Evolutionary conservation across 2,888 invertebrate species (phyloP).

Genomic region (Oscheius onirici): DNA sequence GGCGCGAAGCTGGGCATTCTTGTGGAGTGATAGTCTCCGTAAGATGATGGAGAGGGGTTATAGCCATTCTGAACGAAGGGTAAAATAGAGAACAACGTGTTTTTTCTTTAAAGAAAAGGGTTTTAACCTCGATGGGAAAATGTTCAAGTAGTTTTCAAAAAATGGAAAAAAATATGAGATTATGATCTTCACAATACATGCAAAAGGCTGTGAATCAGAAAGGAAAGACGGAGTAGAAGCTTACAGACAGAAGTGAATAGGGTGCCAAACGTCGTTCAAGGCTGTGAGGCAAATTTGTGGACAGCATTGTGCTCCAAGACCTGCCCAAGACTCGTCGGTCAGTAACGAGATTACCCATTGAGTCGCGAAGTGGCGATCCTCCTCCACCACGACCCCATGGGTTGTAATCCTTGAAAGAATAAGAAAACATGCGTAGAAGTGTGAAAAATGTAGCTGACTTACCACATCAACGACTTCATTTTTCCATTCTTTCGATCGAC

Average conservation of each 20-base stretch:
- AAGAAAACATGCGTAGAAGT: slow-evolving; percentile 5
- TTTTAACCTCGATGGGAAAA: not conserved
- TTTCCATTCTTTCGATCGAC: slow-evolving; percentile 26
- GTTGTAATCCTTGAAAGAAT: slow-evolving; percentile 33
- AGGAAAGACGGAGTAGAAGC: slow-evolving; percentile 19
- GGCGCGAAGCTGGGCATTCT: slow-evolving; percentile 26
- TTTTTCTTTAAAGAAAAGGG: no score
- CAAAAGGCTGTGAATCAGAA: no score
- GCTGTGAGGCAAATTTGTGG: slow-evolving; percentile 37
- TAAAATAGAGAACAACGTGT: not conserved
- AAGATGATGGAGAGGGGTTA: not conserved
- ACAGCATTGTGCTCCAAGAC: slow-evolving; percentile 36
- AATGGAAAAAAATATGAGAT: no score
- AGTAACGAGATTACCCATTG: slow-evolving; percentile 40
- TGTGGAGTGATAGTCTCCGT: not conserved
- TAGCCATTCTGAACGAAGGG: not conserved
- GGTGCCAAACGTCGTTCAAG: slow-evolving; percentile 26
- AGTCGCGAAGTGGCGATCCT: slow-evolving; percentile 45
- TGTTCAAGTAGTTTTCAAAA: no score
- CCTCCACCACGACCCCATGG: slow-evolving; percentile 42
- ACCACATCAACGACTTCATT: slow-evolving; percentile 15
- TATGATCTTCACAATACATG: no score
- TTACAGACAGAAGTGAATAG: slow-evolving; percentile 19
- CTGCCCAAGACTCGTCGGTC: slow-evolving; percentile 37
- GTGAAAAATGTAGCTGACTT: not conserved